Conservation (phyloP, 2,797 vertebrate species). For the Nyctibius grandis region DNA sequence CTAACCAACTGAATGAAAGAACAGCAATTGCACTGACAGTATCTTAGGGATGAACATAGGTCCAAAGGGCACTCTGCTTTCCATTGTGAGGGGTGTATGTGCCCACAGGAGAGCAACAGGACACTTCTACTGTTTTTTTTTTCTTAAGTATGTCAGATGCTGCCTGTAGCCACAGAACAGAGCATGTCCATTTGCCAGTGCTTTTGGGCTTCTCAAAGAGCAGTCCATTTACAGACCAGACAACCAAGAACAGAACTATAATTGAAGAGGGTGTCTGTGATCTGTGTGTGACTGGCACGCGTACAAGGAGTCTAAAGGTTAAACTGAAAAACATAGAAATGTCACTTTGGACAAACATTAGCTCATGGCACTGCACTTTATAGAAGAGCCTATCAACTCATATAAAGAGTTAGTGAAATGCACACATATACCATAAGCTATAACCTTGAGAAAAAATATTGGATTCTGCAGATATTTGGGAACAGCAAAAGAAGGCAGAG, state of each 20-base stretch:
- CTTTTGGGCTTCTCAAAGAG: neutral
- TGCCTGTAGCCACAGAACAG: neutral
- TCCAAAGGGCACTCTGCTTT: neutral
- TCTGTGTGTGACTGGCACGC: neutral
- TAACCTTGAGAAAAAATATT: neutral
- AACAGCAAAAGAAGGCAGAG: neutral
- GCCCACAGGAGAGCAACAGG: neutral
- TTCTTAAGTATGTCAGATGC: neutral
- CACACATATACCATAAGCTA: neutral
- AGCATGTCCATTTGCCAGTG: neutral
- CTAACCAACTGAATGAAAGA: neutral
- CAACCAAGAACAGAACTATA: neutral
- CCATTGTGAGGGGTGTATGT: neutral
- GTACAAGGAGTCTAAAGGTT: neutral
- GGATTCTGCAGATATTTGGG: neutral
- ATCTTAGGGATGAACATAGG: neutral
- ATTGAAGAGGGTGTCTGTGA: neutral
- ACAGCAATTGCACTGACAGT: neutral
- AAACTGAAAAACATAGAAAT: neutral
- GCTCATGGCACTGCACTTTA: neutral
- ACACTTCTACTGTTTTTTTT: neutral
- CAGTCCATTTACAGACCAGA: neutral
- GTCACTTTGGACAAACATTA: neutral
- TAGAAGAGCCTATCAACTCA: neutral
- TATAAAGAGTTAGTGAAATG: neutral